Evolutionary conservation across 1,140 invertebrate species (phyloP), one percentile per base, ranked within the genome.

Genomic region (Tenebrio molitor): DNA sequence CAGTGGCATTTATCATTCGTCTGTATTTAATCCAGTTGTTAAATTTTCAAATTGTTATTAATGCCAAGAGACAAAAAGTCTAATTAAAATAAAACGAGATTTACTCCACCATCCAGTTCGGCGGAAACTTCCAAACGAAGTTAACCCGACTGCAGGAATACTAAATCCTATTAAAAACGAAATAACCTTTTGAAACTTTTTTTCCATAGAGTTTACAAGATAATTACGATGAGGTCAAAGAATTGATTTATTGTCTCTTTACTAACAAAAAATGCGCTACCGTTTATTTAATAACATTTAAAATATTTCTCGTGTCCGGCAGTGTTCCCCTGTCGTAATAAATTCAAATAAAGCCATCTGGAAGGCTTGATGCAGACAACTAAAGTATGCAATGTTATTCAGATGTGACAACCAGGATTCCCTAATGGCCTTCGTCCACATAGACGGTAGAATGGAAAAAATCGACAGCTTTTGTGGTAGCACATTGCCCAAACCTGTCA

Each of bases 381-480:
- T n/a, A n/a, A n/a, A n/a, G n/a, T n/a, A n/a, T n/a, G n/a, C n/a
- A n/a, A n/a, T n/a, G n/a, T n/a, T n/a, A n/a, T n/a, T n/a, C 85
- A 95, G 93, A 67, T 95, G 93, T 80, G 89, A 91, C 7, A 89
- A 87, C 72, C 88, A 90, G 69, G 93, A 95, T 83, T 89, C 91
- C 0, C 83, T 96, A 46, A 88, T 91, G 78, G 93, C 92, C 0
- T 95, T 89, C 81, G 89, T 95, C 36, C 88, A 90, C 72, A 91
- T 93, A 64, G 91, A 94, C 62, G 93, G 93, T 1, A 86, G 91
- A 78, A 87, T 91, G 85, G 92, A 93, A 79, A 91, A 92, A 82
- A 90, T 96, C 69, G 93, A 94, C 76, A 90, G 90, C 2, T 92
- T 95, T 76, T 97, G 96, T 81, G 95, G 94, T 0, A 88, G 87